A percentile compares a stretch with the other conserved stretches of the same genome.
These are phyloP conservation scores for Clarias fuscus DNA, from an alignment of 2,797 vertebrate genomes.

Conservation along the genomic window DNA sequence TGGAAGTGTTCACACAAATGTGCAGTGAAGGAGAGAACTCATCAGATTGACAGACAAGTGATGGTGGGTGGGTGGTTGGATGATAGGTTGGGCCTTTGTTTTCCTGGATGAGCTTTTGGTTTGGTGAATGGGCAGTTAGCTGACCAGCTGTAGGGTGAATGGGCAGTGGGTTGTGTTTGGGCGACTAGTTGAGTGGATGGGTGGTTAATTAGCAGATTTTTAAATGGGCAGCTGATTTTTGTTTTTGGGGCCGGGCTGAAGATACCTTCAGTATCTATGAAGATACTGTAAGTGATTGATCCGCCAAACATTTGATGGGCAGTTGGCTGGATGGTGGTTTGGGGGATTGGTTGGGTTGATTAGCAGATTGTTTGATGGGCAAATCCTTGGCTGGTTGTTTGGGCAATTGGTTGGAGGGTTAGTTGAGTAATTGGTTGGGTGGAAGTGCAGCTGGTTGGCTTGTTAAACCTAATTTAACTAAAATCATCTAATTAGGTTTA, in stretches of 20 bases:
- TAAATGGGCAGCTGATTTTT: too few species aligned
- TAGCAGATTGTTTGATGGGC: neutral
- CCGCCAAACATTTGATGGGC: neutral
- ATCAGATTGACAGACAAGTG: neutral
- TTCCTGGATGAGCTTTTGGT: too few species aligned
- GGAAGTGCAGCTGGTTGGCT: too few species aligned
- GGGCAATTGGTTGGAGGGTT: neutral
- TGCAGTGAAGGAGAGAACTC: constrained; percentile 56
- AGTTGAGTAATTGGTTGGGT: too few species aligned
- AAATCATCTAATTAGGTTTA: too few species aligned
- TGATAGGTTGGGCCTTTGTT: neutral
- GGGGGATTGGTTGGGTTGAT: neutral
- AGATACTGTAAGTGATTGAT: too few species aligned
- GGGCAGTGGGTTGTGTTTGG: neutral
- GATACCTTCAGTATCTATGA: too few species aligned
- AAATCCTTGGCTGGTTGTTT: neutral
- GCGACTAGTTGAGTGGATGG: neutral
- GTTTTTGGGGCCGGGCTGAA: too few species aligned
- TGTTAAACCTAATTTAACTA: too few species aligned
- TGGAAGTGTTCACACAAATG: constrained; percentile 57
- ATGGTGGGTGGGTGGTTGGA: neutral
- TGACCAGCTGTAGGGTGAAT: neutral
- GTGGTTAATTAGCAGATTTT: neutral
- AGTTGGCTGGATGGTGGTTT: neutral
- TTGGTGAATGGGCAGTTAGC: neutral